These are phyloP conservation scores for Heliconius hermathena DNA, from an alignment of 1,140 invertebrate genomes.

Conservation along the genomic window DNA sequence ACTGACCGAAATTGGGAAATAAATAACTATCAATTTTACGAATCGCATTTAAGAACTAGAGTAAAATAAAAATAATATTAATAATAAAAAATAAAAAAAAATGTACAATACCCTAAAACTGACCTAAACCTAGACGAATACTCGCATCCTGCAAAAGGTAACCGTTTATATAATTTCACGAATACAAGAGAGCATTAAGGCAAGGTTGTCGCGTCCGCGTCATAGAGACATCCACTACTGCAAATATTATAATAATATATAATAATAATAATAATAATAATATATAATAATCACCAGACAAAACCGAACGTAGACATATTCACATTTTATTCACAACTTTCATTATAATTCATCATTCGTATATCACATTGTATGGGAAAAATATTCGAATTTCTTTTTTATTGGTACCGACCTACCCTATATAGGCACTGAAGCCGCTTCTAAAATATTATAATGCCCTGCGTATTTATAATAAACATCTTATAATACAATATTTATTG, in stretches of 20 bases:
- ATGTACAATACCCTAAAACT: slow-evolving; percentile 75
- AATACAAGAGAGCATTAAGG: slow-evolving; percentile 79
- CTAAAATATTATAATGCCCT: slow-evolving; percentile 26
- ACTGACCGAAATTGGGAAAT: slow-evolving; percentile 80
- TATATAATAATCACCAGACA: slow-evolving; percentile 19
- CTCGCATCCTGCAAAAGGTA: slow-evolving; percentile 79
- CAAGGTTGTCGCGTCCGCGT: slow-evolving; percentile 50
- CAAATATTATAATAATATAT: not conserved
- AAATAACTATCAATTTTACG: slow-evolving; percentile 71
- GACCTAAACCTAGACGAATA: slow-evolving; percentile 75
- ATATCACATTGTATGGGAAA: slow-evolving; percentile 41
- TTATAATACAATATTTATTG: slow-evolving; percentile 24
- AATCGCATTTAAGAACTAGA: slow-evolving; percentile 55
- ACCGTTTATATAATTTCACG: slow-evolving; percentile 78
- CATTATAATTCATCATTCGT: slow-evolving; percentile 31
- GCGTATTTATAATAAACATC: slow-evolving; percentile 18
- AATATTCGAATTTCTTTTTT: slow-evolving; percentile 33
- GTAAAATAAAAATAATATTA: slow-evolving; percentile 37
- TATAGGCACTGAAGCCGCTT: slow-evolving; percentile 36
- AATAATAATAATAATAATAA: not conserved
- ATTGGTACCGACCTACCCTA: slow-evolving; percentile 40
- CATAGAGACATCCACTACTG: not conserved
- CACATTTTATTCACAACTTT: slow-evolving; percentile 33
- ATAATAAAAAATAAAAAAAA: slow-evolving; percentile 58
- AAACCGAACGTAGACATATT: slow-evolving; percentile 13